These are phyloP conservation scores for Drosophila neocordata DNA, from an alignment of 1,140 invertebrate species.

Conservation along the genomic window DNA sequence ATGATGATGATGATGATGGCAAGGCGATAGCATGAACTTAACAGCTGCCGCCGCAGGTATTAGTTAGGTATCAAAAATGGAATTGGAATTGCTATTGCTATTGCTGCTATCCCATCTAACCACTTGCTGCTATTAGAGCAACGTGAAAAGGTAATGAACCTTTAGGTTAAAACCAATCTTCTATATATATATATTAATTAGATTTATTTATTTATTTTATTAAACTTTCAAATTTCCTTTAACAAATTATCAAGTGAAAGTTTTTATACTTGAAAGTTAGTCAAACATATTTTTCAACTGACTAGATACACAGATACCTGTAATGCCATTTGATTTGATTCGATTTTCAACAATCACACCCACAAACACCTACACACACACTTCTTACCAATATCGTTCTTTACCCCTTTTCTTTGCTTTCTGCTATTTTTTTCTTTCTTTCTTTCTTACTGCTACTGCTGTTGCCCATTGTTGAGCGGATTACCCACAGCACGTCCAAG, in stretches of 20 bases:
- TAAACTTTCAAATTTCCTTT: not conserved
- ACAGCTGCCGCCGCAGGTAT: constrained; percentile 32
- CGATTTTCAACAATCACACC: not conserved
- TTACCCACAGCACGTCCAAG: constrained; percentile 65
- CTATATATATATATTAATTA: too few relatives aligned
- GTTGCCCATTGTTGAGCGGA: constrained; percentile 32
- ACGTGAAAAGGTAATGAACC: too few relatives aligned
- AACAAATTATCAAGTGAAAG: constrained; percentile 3
- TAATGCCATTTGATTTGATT: constrained; percentile 22
- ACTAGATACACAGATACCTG: not conserved
- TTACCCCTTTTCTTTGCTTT: constrained; percentile 7
- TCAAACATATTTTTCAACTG: constrained; percentile 9
- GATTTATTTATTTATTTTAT: not conserved
- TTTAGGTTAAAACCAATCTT: too few relatives aligned
- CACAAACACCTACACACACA: not conserved
- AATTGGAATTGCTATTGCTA: constrained; percentile 7
- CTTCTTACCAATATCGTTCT: not conserved
- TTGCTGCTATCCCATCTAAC: too few relatives aligned
- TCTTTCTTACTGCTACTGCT: constrained; percentile 20
- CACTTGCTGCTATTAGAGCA: too few relatives aligned
- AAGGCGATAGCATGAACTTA: constrained; percentile 23
- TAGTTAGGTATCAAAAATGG: constrained; percentile 8
- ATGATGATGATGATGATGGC: constrained; percentile 17
- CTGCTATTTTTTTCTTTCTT: constrained; percentile 4
- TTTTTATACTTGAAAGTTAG: constrained; percentile 5